Percentiles rank a stretch among this genome's conserved stretches.
phyloP scores from a whole-genome alignment of 23 tunicate genomes.

The Corella eumyota region DNA sequence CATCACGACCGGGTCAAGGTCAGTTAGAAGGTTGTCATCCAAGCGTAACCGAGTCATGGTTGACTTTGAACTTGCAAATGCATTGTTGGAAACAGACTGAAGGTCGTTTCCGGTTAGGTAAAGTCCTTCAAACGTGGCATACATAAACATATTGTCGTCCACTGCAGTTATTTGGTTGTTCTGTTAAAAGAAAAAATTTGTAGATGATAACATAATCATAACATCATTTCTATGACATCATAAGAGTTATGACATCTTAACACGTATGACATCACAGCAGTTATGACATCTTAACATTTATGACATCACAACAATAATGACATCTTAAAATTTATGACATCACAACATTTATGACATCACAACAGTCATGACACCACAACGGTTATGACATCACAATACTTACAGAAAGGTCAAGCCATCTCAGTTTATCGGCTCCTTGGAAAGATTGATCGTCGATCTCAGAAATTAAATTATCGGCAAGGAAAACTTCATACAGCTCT shows the following conservation, averaged over 20 bases:
- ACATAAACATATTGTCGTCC: slow-evolving; percentile 9
- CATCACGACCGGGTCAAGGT: slow-evolving; percentile 16
- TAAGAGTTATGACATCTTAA: too few species aligned
- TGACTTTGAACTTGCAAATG: slow-evolving; percentile 11
- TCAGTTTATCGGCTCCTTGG: slow-evolving; percentile 16
- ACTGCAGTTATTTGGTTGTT: slow-evolving; percentile 4
- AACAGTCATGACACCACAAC: background rate
- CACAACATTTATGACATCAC: too few species aligned
- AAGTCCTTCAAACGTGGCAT: slow-evolving; percentile 3
- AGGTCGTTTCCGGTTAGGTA: slow-evolving; percentile 33
- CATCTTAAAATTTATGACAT: too few species aligned
- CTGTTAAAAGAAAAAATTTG: slow-evolving; percentile 18
- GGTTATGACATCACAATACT: background rate
- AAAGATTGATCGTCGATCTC: slow-evolving; percentile 31
- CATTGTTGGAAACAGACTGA: slow-evolving; percentile 8
- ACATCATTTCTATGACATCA: too few species aligned
- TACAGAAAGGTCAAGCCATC: slow-evolving; percentile 30
- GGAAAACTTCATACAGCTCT: slow-evolving; percentile 17
- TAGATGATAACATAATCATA: background rate
- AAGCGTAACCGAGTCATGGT: slow-evolving; percentile 26
- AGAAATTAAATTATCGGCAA: slow-evolving; percentile 15
- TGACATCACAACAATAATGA: too few species aligned
- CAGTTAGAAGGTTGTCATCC: slow-evolving; percentile 17
- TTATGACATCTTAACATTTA: too few species aligned
- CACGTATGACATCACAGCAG: too few species aligned